Percentiles rank a stretch among this genome's conserved stretches.
These are phyloP conservation scores for Drosophila busckii DNA, from an alignment of 1,140 invertebrate species.

Conservation along the genomic window DNA sequence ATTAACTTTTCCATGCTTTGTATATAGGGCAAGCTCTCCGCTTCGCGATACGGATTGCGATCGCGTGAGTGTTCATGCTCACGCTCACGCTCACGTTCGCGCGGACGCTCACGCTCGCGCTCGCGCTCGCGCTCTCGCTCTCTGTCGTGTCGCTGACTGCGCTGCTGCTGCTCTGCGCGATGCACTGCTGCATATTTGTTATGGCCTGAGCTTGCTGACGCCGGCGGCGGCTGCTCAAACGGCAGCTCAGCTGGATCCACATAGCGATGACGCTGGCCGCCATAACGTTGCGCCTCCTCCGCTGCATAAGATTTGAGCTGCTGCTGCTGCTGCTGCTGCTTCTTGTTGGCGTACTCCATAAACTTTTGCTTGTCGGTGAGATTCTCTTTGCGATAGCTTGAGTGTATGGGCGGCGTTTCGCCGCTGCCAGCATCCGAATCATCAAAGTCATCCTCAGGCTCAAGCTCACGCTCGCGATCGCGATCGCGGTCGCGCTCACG, in stretches of 20 bases:
- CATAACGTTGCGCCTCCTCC: slow-evolving; percentile 62
- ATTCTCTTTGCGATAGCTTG: slow-evolving; percentile 66
- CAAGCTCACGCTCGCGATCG: slow-evolving; percentile 4
- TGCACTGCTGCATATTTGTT: slow-evolving; percentile 67
- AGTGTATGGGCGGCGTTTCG: slow-evolving; percentile 11
- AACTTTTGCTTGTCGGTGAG: slow-evolving; percentile 76
- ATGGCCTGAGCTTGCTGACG: slow-evolving; percentile 26
- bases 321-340: slow-evolving; percentile 48
- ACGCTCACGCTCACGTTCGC: slow-evolving; percentile 31
- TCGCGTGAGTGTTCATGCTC: slow-evolving; percentile 51
- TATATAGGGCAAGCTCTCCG: slow-evolving; percentile 75
- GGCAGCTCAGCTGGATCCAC: slow-evolving; percentile 65
- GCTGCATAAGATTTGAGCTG: slow-evolving; percentile 38
- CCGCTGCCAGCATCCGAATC: slow-evolving; percentile 46
- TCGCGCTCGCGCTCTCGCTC: slow-evolving; percentile 26
- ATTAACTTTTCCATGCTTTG: slow-evolving; percentile 78
- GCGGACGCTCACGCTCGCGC: slow-evolving; percentile 26
- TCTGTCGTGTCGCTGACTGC: slow-evolving; percentile 7
- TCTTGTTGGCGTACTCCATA: slow-evolving; percentile 63
- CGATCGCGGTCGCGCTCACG: slow-evolving; percentile 11
- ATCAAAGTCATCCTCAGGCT: slow-evolving; percentile 52
- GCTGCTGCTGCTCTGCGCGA: slow-evolving; percentile 24
- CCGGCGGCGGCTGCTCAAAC: slow-evolving; percentile 37
- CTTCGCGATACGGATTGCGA: slow-evolving; percentile 74
- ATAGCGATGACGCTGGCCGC: slow-evolving; percentile 62